Evolutionary conservation across 2,113 vertebrate genomes (phyloP).

Genomic region (Bos indicus): DNA sequence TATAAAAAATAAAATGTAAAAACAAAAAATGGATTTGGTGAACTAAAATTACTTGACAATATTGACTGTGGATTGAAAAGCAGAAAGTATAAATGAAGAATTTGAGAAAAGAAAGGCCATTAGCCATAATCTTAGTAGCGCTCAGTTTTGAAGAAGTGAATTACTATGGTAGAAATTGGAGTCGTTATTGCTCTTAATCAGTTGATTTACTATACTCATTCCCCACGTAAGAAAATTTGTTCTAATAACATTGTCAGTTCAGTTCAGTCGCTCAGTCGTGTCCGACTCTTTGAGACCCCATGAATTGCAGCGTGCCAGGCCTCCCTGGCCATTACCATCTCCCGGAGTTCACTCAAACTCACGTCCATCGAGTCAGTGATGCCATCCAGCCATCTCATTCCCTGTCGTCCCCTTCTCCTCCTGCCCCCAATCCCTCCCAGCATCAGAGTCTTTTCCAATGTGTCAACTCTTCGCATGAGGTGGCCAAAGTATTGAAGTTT

Average conservation of each 20-base stretch:
- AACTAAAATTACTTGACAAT: not conserved
- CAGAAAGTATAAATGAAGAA: not conserved
- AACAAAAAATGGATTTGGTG: not conserved
- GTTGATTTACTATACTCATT: not conserved
- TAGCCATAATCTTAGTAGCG: not conserved
- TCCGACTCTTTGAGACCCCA: too few species aligned
- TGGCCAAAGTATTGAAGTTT: too few species aligned
- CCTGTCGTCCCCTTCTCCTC: too few species aligned
- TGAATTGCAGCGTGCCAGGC: too few species aligned
- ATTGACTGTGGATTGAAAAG: not conserved
- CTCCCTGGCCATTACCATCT: too few species aligned
- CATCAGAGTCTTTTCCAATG: too few species aligned
- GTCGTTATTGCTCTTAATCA: not conserved
- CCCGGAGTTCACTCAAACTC: too few species aligned
- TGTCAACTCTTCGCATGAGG: too few species aligned
- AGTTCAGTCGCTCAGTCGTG: too few species aligned
- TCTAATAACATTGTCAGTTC: not conserved
- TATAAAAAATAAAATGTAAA: not conserved
- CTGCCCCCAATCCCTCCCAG: too few species aligned
- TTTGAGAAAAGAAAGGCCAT: not conserved
- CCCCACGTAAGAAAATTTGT: not conserved
- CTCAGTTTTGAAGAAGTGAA: not conserved
- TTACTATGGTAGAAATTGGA: not conserved
- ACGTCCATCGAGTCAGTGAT: too few species aligned
- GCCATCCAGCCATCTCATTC: too few species aligned